Evolutionary conservation across 2,113 vertebrate species (phyloP).

Genomic region (Lasiurus borealis): DNA sequence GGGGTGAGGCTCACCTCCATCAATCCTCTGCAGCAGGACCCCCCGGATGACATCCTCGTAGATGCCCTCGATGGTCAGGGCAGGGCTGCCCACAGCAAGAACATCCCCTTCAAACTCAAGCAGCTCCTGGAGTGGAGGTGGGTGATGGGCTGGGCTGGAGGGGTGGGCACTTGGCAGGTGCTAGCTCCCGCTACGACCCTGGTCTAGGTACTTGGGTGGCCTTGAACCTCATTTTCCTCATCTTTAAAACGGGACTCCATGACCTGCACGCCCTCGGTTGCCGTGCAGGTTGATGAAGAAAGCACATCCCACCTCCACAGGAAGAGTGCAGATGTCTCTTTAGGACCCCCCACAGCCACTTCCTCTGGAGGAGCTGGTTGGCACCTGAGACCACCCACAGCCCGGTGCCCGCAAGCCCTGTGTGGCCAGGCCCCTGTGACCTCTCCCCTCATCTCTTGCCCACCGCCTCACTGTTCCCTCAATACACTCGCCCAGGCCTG

Average conservation of each 20-base stretch:
- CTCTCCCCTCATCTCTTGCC: not conserved
- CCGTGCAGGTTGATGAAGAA: no score
- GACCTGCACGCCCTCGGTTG: not conserved
- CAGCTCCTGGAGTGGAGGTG: conserved; percentile 58
- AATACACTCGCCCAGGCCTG: no score
- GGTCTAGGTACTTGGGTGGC: no score
- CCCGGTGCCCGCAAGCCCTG: not conserved
- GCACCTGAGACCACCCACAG: not conserved
- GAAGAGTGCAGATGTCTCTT: not conserved
- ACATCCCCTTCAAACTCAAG: conserved; percentile 38
- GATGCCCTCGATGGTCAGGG: conserved; percentile 65
- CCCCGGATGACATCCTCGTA: conserved; percentile 71
- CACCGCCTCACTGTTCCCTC: not conserved
- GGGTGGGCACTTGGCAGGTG: not conserved
- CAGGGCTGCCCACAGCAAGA: conserved; percentile 56
- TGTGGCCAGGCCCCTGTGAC: not conserved
- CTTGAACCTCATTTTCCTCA: not conserved
- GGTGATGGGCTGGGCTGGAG: not conserved
- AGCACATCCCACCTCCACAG: not conserved
- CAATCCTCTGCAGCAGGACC: conserved; percentile 62
- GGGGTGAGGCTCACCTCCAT: conserved; percentile 45
- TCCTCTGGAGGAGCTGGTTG: not conserved
- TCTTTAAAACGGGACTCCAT: not conserved
- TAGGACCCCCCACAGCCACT: not conserved
- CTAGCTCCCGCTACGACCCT: not conserved